phyloP scores from a whole-genome alignment of 2,113 vertebrate species.

The Atlantisia rogersi region DNA sequence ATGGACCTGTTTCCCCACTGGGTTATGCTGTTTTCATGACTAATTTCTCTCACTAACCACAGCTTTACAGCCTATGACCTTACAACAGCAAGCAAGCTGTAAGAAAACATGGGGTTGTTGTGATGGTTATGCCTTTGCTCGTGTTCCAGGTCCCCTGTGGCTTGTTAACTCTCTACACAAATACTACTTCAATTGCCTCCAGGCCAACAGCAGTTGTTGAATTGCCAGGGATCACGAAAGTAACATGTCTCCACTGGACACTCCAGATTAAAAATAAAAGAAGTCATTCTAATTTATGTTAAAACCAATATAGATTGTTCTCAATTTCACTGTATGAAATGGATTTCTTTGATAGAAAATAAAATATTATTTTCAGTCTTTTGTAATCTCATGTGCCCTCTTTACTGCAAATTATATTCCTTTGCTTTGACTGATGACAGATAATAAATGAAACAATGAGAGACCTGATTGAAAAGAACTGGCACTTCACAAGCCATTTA shows the following conservation, averaged over 20 bases:
- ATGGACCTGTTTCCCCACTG: constrained; percentile 61
- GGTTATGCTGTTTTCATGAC: constrained; percentile 73
- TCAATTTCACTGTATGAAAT: background rate
- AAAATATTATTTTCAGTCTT: background rate
- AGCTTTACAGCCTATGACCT: constrained; percentile 72
- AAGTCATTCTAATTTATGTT: background rate
- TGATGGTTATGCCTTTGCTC: constrained; percentile 66
- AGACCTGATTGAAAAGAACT: background rate
- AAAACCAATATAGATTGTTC: background rate
- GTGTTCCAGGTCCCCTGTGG: constrained; percentile 60
- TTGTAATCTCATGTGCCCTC: background rate
- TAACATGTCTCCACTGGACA: background rate
- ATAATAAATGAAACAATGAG: background rate
- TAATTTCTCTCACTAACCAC: constrained; percentile 77
- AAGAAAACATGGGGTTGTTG: constrained; percentile 71
- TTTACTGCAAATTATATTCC: background rate
- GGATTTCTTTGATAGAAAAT: background rate
- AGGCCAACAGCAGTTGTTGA: constrained; percentile 38
- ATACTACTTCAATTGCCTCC: constrained; percentile 36
- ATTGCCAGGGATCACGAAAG: constrained; percentile 12
- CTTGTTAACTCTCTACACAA: constrained; percentile 67
- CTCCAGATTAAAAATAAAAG: background rate
- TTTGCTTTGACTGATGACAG: background rate
- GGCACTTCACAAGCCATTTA: background rate
- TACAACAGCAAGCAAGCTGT: constrained; percentile 65